Conservation (phyloP, 2,797 vertebrate genomes). For the Sparus aurata region DNA sequence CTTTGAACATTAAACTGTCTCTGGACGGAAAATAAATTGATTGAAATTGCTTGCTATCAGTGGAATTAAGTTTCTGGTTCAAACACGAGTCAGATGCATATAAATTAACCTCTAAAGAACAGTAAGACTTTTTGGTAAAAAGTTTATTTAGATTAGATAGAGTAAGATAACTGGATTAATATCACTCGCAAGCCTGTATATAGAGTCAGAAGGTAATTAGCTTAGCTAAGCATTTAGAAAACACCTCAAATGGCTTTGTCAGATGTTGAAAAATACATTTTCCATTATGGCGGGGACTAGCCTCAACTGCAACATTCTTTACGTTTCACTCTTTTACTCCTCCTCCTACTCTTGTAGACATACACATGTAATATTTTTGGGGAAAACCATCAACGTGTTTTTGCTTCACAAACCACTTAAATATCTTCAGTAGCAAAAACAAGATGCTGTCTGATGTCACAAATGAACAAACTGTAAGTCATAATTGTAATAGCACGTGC, state of each 20-base stretch:
- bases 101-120: slow-evolving; percentile 1
- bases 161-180: neutral
- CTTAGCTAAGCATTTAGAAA: slow-evolving; percentile 2
- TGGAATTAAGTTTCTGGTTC: slow-evolving; percentile 1
- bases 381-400: too few relatives aligned
- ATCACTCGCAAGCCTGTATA: neutral
- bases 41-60: neutral
- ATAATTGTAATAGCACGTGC: too few relatives aligned
- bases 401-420: too few relatives aligned
- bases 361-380: too few relatives aligned
- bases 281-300: neutral
- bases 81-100: neutral
- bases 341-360: too few relatives aligned
- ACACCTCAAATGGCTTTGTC: neutral
- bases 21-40: neutral
- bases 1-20: neutral
- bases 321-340: too few relatives aligned
- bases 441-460: too few relatives aligned
- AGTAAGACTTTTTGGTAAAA: neutral
- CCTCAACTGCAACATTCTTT: too few relatives aligned
- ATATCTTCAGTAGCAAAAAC: too few relatives aligned
- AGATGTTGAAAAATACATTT: neutral
- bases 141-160: neutral
- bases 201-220: neutral
- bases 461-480: too few relatives aligned